Base-by-base conservation (phyloP, 2,888 invertebrate species). In the Ichneumon xanthorius region DNA sequence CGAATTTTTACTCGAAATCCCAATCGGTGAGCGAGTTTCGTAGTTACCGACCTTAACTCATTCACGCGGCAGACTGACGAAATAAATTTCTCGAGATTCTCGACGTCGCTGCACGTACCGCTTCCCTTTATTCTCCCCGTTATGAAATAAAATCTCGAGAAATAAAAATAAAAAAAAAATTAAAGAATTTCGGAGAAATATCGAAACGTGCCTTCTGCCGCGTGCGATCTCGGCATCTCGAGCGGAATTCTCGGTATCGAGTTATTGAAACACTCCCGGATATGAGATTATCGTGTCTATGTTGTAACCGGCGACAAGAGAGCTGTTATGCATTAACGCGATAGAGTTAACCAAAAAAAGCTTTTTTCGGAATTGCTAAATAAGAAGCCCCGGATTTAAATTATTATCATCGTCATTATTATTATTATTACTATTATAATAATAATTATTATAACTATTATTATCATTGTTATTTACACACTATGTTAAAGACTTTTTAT, bases 141-240 rank as follows among this genome's bases (percentile, higher is more conserved):
- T 58, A 58, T 26, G 26, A 58, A 58, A 22, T 11, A 26, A 22
- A 2, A 4, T 22, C 14, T 9, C 4, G 22, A 58, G 26, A 11
- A 3, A 33, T 33, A 22, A 22, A 22, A 0, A n/a, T 3, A 9
- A 11, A 55, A 19, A 22, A 55, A 55, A 22, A 58, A 19, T 53
- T 19, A 26, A 55, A 26, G 26, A 58, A 58, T 19, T 22, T 26
- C 58, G 11, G 22, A 26, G 58, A 58, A 58, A 26, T 14, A 26
- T 26, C 26, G 26, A 3, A 58, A 9, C 58, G 58, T 22, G 22
- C 14, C 58, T 22, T 22, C 58, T 26, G 37, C 22, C 71, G 45
- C 58, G 72, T 55, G n/a, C 45, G 58, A 73, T 73, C 55, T 72
- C 58, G 58, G 22, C 58, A 40, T 73, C 19, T 30, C 61, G 73